Evolutionary conservation across 2,888 invertebrate genomes (phyloP).

Genomic region (Exephanes ischioxanthus): DNA sequence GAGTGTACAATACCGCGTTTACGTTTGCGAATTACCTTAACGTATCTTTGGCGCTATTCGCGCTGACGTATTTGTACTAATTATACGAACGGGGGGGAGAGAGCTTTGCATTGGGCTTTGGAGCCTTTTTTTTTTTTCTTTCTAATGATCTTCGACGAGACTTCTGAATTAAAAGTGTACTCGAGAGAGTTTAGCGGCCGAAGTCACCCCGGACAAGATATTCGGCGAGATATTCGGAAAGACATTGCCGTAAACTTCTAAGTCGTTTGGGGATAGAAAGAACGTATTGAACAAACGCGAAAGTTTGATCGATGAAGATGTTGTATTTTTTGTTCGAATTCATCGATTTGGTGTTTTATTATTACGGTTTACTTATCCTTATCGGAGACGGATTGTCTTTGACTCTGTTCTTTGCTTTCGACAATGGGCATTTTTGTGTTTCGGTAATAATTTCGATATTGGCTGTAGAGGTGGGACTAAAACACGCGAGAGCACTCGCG

Average conservation of each 20-base stretch:
- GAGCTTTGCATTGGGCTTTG: slow-evolving; percentile 14
- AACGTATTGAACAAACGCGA: not conserved
- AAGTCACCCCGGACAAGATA: too few species aligned
- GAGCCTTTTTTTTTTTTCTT: not conserved
- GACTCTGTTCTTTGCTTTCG: slow-evolving; percentile 20
- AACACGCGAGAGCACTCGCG: slow-evolving; percentile 31
- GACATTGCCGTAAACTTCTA: too few species aligned
- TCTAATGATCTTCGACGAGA: not conserved
- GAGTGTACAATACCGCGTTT: slow-evolving; percentile 25
- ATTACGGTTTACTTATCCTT: too few species aligned
- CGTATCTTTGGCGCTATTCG: slow-evolving; percentile 12
- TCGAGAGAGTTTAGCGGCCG: too few species aligned
- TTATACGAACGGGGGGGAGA: not conserved
- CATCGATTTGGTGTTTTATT: not conserved
- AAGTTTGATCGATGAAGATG: not conserved
- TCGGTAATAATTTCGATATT: slow-evolving; percentile 48
- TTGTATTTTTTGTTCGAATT: not conserved
- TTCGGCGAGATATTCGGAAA: too few species aligned
- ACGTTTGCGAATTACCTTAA: slow-evolving; percentile 33
- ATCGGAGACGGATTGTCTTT: not conserved
- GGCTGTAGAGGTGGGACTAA: not conserved
- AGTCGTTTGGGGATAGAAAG: too few species aligned
- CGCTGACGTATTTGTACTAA: slow-evolving; percentile 46
- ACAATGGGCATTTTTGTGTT: slow-evolving; percentile 4
- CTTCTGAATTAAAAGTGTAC: too few species aligned